A percentile compares a stretch with the other conserved stretches of the same genome.
Conservation (phyloP, 2,113 vertebrate genomes). For the Mesocricetus auratus region DNA sequence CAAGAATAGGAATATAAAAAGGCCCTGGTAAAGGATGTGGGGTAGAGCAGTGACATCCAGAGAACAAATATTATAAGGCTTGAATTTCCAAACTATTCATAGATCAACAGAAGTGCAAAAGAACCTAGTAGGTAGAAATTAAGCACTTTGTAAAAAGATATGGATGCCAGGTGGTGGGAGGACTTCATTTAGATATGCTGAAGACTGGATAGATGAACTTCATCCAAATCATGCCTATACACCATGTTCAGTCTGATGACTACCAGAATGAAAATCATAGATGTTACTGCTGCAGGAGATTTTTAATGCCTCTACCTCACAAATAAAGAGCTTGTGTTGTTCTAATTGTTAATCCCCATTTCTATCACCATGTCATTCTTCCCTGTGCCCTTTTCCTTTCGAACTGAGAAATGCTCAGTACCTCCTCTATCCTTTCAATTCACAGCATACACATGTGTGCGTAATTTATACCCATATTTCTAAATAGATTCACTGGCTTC, state of each 20-base stretch:
- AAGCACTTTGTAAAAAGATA: slow-evolving; percentile 25
- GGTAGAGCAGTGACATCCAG: not conserved
- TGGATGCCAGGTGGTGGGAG: not conserved
- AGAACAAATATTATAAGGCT: not conserved
- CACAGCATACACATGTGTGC: not conserved
- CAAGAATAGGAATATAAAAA: not conserved
- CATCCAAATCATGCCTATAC: not conserved
- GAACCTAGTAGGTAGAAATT: not conserved
- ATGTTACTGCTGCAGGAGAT: not conserved
- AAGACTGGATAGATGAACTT: not conserved
- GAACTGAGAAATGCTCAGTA: not conserved
- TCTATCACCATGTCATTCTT: not conserved
- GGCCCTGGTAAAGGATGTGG: not conserved
- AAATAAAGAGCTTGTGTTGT: not conserved
- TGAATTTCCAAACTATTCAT: not conserved
- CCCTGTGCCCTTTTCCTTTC: not conserved
- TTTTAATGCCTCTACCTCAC: not conserved
- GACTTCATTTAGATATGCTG: not conserved
- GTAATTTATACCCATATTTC: not conserved
- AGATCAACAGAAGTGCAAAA: not conserved
- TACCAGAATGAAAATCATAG: not conserved
- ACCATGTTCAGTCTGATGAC: too few relatives aligned
- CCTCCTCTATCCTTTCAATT: not conserved
- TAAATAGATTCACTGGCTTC: not conserved
- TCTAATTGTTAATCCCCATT: slow-evolving; percentile 16